Evolutionary conservation across 2,888 invertebrate genomes (phyloP), one percentile per base, ranked within the genome.

Genomic region (Lissonota sp.): DNA sequence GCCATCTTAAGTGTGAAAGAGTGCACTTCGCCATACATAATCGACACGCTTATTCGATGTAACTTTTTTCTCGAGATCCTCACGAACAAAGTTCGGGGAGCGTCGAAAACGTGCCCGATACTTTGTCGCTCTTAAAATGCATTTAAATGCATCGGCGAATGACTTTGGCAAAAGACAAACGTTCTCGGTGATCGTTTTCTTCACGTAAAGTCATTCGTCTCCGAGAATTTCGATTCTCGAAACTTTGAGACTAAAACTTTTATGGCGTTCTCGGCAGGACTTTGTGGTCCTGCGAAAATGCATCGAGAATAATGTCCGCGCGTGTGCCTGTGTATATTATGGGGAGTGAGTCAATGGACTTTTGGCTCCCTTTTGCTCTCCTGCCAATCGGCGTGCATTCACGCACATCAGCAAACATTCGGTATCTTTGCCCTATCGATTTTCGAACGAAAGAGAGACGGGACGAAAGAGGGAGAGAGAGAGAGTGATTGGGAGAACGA

Each of bases 361-460:
- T 73, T 63, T 74, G 49, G 12, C 37, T 42, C 40, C 51, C 8
- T 57, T 26, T 26, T 67, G 37, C 40, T 14, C 10, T n/a, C 12
- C 44, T 12, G 16, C 7, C 44, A 8, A 44, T 44, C 14, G 51
- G 7, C 58, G 51, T 51, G 57, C 49, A 69, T 76, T 66, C 72
- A 64, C 72, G 72, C 67, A 63, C 72, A 58, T 72, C 67, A 26
- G 39, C 76, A 42, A 70, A 77, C 77, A 64, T 73, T 72, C 16
- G 12, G 69, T 80, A 73, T 80, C 72, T 75, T 77, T 53, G 70
- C 69, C 60, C 70, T 80, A 83, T 80, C 76, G 83, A 83, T 77
- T 78, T 81, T 70, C 78, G 78, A 74, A 80, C 63, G 57, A 70
- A 74, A 63, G 64, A 42, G 60, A 10, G 66, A 64, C 62, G 44